These are phyloP conservation scores for Simalia tracyae DNA, from an alignment of 2,797 vertebrate genomes.

Conservation along the genomic window DNA sequence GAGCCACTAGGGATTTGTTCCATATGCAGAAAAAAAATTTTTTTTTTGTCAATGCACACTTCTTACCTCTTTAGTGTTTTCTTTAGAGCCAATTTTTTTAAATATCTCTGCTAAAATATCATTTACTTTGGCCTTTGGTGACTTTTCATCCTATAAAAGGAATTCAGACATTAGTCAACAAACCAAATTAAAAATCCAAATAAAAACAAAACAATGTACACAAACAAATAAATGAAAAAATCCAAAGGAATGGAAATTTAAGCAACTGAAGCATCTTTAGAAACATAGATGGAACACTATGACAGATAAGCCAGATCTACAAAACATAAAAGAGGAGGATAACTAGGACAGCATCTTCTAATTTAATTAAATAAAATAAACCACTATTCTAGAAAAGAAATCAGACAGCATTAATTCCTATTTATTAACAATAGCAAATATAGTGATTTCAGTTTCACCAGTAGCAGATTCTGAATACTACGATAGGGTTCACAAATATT, in stretches of 20 bases:
- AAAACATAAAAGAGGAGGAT: neutral
- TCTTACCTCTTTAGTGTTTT: slow-evolving; percentile 96
- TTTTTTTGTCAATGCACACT: neutral
- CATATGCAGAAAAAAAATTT: neutral
- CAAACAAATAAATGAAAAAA: neutral
- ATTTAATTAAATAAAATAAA: neutral
- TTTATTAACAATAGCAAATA: neutral
- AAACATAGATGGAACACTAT: neutral
- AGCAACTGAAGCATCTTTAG: neutral
- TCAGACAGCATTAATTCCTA: neutral
- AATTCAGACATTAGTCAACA: neutral
- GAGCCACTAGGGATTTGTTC: neutral
- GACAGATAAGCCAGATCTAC: neutral
- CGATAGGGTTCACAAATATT: neutral
- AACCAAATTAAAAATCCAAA: neutral
- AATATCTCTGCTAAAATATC: slow-evolving; percentile 98
- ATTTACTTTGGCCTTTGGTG: slow-evolving; percentile 94
- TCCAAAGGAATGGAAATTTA: neutral
- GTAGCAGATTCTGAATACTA: neutral
- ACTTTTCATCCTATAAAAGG: slow-evolving; percentile 86
- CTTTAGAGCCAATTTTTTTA: slow-evolving; percentile 99
- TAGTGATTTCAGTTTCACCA: neutral
- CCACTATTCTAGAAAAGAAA: neutral
- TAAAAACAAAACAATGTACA: neutral
- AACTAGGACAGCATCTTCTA: neutral